Evolutionary conservation across 2,113 vertebrate genomes (phyloP).

Genomic region (Pseudopipra pipra): DNA sequence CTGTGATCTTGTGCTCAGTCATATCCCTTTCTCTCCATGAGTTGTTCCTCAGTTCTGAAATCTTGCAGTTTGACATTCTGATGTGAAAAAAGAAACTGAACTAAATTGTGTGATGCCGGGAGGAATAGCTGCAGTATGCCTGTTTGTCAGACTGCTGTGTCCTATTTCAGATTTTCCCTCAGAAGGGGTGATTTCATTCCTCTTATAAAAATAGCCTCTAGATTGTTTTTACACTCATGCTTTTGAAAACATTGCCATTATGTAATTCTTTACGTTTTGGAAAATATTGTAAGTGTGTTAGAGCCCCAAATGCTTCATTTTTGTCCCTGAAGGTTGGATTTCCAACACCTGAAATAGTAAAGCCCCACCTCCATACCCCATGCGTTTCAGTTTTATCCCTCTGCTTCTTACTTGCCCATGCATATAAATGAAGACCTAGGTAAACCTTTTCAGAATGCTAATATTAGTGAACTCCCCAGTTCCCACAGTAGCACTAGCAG

Average conservation of each 20-base stretch:
- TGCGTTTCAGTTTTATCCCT: neutral
- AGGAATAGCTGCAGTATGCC: neutral
- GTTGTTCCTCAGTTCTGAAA: neutral
- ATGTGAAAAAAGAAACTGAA: neutral
- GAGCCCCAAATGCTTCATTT: neutral
- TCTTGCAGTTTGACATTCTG: neutral
- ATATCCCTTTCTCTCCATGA: rapidly evolving
- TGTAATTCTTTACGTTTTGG: neutral
- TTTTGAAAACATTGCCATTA: neutral
- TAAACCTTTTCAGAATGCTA: neutral
- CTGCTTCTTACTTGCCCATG: neutral
- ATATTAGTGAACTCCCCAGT: rapidly evolving
- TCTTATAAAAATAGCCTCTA: neutral
- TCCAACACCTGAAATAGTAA: neutral
- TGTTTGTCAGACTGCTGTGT: neutral
- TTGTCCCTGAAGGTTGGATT: neutral
- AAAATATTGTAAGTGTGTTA: neutral
- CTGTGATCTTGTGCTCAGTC: too few species aligned
- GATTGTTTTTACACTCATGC: neutral
- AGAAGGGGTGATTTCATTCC: neutral
- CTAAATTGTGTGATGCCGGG: rapidly evolving
- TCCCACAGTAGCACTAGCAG: neutral
- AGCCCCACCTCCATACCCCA: neutral
- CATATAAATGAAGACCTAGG: neutral
- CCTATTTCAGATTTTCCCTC: neutral